Evolutionary conservation across 2,797 vertebrate genomes (phyloP).

Genomic region (Babyrousa celebensis): DNA sequence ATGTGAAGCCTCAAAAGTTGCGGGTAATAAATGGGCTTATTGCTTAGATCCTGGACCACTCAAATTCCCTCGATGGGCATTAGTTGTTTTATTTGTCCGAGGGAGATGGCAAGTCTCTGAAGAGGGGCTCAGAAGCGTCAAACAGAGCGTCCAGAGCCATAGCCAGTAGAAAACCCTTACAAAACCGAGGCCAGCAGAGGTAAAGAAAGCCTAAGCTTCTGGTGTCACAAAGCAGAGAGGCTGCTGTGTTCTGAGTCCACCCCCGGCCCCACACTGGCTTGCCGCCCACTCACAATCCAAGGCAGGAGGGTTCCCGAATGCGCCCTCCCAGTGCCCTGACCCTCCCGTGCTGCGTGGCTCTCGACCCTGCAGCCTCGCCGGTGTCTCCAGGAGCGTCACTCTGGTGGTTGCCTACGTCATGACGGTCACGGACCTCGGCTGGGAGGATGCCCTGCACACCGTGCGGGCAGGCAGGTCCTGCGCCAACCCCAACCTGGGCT

Average conservation of each 20-base stretch:
- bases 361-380: slow-evolving; percentile 94
- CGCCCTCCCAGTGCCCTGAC: background rate
- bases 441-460: slow-evolving; percentile 95
- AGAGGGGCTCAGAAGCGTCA: background rate
- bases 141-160: background rate
- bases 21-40: background rate
- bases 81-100: background rate
- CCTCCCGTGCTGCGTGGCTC: background rate
- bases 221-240: background rate
- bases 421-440: slow-evolving; percentile 96
- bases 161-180: background rate
- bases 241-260: rapidly evolving
- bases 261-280: background rate
- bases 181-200: background rate
- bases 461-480: slow-evolving; percentile 95
- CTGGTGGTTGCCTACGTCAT: slow-evolving; percentile 98
- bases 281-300: background rate
- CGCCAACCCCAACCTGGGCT: slow-evolving; percentile 97
- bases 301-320: background rate
- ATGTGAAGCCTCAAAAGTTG: background rate
- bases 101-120: background rate
- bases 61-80: no score
- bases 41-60: background rate
- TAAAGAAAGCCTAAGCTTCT: background rate
- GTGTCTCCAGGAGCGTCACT: slow-evolving; percentile 98